Evolutionary conservation across 1,140 invertebrate species (phyloP), one percentile per base, ranked within the genome.

Genomic region (Macrosteles quadrilineatus): DNA sequence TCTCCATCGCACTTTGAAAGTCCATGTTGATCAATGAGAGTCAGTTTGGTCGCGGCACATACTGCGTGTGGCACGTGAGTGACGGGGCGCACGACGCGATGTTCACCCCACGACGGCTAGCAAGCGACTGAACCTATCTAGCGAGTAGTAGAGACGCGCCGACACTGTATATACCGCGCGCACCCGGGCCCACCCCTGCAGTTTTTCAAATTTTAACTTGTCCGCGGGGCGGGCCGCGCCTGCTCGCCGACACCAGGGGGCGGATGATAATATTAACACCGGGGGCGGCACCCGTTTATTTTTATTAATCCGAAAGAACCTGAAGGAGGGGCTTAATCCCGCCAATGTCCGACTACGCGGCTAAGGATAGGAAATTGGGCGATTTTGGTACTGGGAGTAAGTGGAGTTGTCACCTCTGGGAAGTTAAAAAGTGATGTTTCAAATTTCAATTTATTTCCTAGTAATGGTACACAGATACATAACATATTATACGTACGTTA

Each of bases 1-100:
- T 96, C 85, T 97, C 94, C 94, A 97, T 96, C 73, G 94, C 94
- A 86, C 93, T 95, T 85, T 96, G 93, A 88, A 96, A 95, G 90
- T 96, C 94, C 94, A 97, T 97, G 77, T 77, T 80, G 55, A n/a
- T 50, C 17, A 50, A 23, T 11, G 47, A 50, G 47, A 6, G 47
- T 23, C 17, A 3, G 47, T n/a, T n/a, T n/a, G 17, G 6, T 6
- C 17, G 47, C 21, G 47, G 17, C 17, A 50, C 47, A n/a, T 50
- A 6, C 17, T 23, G 47, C 47, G n/a, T n/a, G 17, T 23, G 47
- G 17, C n/a, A 19, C 47, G n/a, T n/a, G 47, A 50, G 17, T 50
- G 47, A 11, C n/a, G 6, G 17, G 21, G 4, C 25, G 55, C n/a
- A n/a, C 55, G 23, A 59, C 55, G 27, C 47, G 47, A n/a, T 19